A percentile compares a stretch with the other conserved stretches of the same genome.
Evolutionary conservation across 2,888 invertebrate species (phyloP).

Genomic region (Drosophila birchii): DNA sequence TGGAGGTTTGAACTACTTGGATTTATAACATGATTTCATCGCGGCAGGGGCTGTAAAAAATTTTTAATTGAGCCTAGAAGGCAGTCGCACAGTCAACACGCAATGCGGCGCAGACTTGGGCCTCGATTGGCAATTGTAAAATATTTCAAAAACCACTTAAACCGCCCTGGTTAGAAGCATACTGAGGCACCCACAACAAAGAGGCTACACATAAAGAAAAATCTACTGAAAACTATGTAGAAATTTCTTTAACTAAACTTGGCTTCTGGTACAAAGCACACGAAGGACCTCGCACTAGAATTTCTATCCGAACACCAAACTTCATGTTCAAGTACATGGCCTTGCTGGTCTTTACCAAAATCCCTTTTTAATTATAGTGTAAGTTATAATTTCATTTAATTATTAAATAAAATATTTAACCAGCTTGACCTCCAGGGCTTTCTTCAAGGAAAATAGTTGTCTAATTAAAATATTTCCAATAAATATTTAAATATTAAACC

Average conservation of each 20-base stretch:
- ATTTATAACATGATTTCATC: conserved; percentile 53
- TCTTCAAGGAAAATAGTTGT: background rate
- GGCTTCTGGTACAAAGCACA: too few relatives aligned
- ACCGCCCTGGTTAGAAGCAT: conserved; percentile 35
- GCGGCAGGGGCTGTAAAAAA: conserved; percentile 16
- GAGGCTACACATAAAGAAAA: conserved; percentile 11
- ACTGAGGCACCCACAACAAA: conserved; percentile 34
- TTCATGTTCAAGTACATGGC: background rate
- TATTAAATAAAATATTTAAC: background rate
- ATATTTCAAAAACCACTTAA: conserved; percentile 65
- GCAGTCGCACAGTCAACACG: conserved; percentile 26
- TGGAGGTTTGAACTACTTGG: conserved; percentile 26
- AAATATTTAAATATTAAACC: background rate
- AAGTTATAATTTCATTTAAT: background rate
- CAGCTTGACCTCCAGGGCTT: background rate
- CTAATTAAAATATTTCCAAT: background rate
- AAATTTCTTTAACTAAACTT: background rate
- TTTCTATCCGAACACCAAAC: background rate
- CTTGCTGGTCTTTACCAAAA: background rate
- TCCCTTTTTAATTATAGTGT: background rate
- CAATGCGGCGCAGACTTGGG: conserved; percentile 17
- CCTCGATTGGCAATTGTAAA: conserved; percentile 35
- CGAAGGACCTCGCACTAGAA: background rate
- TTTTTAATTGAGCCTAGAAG: conserved; percentile 59
- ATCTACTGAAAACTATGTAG: background rate